These are phyloP conservation scores for Acrocephalus kingi DNA, from an alignment of 2,113 vertebrate species.

Conservation along the genomic window DNA sequence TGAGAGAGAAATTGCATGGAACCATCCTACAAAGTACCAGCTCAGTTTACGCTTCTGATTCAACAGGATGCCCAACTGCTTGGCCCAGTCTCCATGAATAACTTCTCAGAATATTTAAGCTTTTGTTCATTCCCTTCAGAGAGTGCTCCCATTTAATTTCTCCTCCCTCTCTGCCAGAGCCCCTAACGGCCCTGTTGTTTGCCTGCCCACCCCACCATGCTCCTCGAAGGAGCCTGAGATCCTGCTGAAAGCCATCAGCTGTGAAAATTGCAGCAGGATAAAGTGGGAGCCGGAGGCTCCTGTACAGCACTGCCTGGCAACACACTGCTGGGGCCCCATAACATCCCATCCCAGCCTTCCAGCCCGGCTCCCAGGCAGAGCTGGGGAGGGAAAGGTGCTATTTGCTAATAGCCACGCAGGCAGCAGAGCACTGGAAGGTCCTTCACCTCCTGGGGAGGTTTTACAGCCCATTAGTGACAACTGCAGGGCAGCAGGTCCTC, in stretches of 20 bases:
- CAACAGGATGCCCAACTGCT: not conserved
- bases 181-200: not conserved
- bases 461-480: not conserved
- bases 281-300: not conserved
- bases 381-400: not conserved
- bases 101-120: not conserved
- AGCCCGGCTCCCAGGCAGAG: not conserved
- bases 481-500: not conserved
- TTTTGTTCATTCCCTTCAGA: not conserved
- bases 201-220: not conserved
- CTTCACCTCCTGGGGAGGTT: not conserved
- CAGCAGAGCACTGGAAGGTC: not conserved
- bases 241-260: not conserved
- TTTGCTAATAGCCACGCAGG: not conserved
- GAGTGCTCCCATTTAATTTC: not conserved
- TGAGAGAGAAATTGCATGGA: not conserved
- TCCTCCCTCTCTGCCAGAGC: not conserved
- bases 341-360: not conserved
- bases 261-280: not conserved
- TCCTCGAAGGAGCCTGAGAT: not conserved
- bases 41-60: not conserved
- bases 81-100: fast-evolving
- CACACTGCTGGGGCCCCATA: not conserved
- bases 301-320: not conserved
- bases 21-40: not conserved